These are phyloP conservation scores for Galago senegalensis DNA, from an alignment of 2,797 vertebrate species.

Conservation along the genomic window DNA sequence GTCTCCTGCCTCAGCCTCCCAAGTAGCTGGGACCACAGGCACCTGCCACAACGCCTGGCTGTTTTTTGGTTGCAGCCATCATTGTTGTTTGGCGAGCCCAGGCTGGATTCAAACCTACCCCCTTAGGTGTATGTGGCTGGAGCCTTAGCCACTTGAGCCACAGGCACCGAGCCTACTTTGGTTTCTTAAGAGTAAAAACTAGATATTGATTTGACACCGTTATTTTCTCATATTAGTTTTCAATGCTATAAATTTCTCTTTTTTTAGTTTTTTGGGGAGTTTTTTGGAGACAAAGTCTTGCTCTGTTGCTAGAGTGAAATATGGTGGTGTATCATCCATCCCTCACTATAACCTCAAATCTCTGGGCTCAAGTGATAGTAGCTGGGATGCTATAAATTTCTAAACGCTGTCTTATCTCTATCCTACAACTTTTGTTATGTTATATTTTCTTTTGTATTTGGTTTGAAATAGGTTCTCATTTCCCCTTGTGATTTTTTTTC, in stretches of 20 bases:
- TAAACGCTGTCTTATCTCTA: background rate
- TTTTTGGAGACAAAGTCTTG: background rate
- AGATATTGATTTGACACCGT: background rate
- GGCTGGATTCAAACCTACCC: too few relatives aligned
- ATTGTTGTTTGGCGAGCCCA: too few relatives aligned
- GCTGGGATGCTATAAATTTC: background rate
- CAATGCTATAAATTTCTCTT: background rate
- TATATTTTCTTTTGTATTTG: constrained; percentile 25
- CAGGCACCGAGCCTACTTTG: background rate
- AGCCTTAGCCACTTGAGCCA: too few relatives aligned
- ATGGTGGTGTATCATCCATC: background rate
- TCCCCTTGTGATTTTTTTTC: background rate
- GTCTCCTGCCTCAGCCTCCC: too few relatives aligned
- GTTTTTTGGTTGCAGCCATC: too few relatives aligned
- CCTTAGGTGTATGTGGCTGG: too few relatives aligned
- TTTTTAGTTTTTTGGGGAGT: too few relatives aligned
- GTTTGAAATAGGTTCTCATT: background rate
- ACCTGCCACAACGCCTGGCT: too few relatives aligned
- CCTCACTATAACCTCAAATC: background rate
- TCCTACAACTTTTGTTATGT: background rate
- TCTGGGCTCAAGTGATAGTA: background rate
- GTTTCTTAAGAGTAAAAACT: constrained; percentile 3
- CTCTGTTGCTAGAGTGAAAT: background rate
- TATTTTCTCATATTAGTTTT: background rate
- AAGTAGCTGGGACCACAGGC: too few relatives aligned